Percentiles rank a stretch among this genome's conserved stretches.
Conservation (phyloP, 2,113 vertebrate genomes). For the Tursiops truncatus region DNA sequence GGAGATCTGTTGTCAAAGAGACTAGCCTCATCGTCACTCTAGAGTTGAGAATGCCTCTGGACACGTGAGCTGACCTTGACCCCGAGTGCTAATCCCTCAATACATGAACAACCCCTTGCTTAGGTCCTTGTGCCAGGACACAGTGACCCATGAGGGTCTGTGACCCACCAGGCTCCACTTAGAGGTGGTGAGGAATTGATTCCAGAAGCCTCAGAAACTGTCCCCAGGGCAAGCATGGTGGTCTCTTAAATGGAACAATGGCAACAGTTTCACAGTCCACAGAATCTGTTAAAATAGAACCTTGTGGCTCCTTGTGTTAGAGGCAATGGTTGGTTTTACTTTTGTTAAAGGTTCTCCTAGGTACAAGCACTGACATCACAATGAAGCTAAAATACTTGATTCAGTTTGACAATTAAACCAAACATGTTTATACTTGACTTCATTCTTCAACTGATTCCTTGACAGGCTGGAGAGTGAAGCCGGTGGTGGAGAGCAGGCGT, state of each 20-base stretch:
- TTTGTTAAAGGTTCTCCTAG: not conserved
- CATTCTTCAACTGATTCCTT: not conserved
- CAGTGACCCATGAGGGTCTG: not conserved
- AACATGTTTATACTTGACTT: not conserved
- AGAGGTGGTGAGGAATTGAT: not conserved
- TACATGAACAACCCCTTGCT: fast-evolving
- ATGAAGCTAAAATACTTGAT: not conserved
- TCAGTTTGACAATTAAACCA: slow-evolving; percentile 9
- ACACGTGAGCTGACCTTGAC: fast-evolving
- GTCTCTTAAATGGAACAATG: not conserved
- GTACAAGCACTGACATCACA: not conserved
- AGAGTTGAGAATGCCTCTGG: not conserved
- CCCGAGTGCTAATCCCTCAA: not conserved
- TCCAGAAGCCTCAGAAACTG: not conserved
- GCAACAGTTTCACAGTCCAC: too few relatives aligned
- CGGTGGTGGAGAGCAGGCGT: not conserved
- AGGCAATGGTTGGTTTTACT: not conserved
- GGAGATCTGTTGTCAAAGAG: not conserved
- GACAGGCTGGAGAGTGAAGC: not conserved
- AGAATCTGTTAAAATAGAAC: not conserved
- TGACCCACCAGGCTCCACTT: not conserved
- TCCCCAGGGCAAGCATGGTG: not conserved
- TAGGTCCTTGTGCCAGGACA: not conserved
- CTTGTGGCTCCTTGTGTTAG: not conserved
- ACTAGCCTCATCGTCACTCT: not conserved